Conservation (phyloP, 1,140 invertebrate species). For the Drosophila willistoni region DNA sequence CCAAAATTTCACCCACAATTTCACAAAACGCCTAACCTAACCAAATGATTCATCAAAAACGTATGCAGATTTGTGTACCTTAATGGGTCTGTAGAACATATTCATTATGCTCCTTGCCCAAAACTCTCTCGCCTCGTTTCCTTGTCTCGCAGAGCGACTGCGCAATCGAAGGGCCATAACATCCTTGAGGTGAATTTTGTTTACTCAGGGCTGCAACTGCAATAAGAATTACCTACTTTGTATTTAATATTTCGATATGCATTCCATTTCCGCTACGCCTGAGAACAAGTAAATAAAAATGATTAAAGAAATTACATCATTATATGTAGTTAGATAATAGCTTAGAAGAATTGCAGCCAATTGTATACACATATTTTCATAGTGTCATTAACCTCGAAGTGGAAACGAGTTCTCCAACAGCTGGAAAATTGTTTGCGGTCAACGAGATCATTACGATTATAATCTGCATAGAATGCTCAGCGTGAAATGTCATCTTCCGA, state of each 20-base stretch:
- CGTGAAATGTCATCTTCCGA: conserved; percentile 26
- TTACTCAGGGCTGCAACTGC: conserved; percentile 22
- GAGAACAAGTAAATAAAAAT: conserved; percentile 18
- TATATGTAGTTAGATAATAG: conserved; percentile 44
- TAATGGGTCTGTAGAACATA: conserved; percentile 56
- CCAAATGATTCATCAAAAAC: conserved; percentile 67
- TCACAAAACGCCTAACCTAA: conserved; percentile 54
- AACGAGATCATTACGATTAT: conserved; percentile 28
- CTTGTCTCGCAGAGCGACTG: conserved; percentile 37
- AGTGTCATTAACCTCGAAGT: conserved; percentile 57
- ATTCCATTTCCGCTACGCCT: conserved; percentile 25
- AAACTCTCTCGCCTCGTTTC: conserved; percentile 17
- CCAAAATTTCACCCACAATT: conserved; percentile 25
- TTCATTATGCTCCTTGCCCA: conserved; percentile 27
- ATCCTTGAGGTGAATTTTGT: conserved; percentile 30
- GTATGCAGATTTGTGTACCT: conserved; percentile 48
- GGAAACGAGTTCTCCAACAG: conserved; percentile 44
- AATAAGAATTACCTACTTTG: too few relatives aligned
- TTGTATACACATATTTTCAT: conserved; percentile 29
- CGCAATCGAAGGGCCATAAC: conserved; percentile 41
- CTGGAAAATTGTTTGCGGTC: conserved; percentile 36
- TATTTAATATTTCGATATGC: conserved; percentile 15
- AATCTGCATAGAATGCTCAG: conserved; percentile 57
- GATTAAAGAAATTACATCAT: conserved; percentile 28
- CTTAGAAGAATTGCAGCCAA: conserved; percentile 20